Conservation (phyloP, 2,888 invertebrate species). For the Proisotoma minuta region DNA sequence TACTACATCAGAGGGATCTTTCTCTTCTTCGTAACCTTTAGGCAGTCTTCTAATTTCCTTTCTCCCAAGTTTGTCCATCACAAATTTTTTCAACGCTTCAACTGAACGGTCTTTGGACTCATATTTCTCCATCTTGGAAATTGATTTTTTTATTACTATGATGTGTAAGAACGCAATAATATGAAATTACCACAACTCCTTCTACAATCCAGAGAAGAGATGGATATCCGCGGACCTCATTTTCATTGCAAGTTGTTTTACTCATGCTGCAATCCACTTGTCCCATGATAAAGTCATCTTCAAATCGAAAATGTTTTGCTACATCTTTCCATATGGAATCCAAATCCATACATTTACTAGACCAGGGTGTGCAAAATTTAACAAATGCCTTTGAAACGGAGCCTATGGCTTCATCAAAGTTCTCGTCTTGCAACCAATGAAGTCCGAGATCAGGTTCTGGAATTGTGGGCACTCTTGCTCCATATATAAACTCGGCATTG, state of each 20-base stretch:
- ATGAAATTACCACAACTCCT: constrained; percentile 65
- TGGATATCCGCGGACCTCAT: constrained; percentile 81
- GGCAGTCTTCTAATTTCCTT: constrained; percentile 48
- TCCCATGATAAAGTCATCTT: constrained; percentile 63
- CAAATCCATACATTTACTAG: constrained; percentile 55
- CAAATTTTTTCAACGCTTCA: constrained; percentile 66
- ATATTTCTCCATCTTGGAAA: constrained; percentile 62
- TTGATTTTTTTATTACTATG: not conserved
- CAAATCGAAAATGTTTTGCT: constrained; percentile 60
- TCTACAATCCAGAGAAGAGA: constrained; percentile 81
- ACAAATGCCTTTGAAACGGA: constrained; percentile 72
- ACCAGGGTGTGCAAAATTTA: constrained; percentile 92
- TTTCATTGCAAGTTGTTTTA: constrained; percentile 68
- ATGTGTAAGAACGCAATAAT: not conserved
- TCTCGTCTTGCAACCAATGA: constrained; percentile 69
- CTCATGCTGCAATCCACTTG: constrained; percentile 81
- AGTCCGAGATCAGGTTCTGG: constrained; percentile 61
- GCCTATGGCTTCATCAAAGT: constrained; percentile 66
- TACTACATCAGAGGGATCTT: constrained; percentile 55
- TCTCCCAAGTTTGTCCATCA: constrained; percentile 64
- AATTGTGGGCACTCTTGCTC: constrained; percentile 50
- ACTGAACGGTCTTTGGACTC: constrained; percentile 57
- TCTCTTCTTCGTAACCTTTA: constrained; percentile 46
- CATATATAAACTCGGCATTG: constrained; percentile 41
- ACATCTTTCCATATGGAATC: constrained; percentile 54